Conservation (phyloP, 2,888 invertebrate species). For the Drosophila meridionalis region DNA sequence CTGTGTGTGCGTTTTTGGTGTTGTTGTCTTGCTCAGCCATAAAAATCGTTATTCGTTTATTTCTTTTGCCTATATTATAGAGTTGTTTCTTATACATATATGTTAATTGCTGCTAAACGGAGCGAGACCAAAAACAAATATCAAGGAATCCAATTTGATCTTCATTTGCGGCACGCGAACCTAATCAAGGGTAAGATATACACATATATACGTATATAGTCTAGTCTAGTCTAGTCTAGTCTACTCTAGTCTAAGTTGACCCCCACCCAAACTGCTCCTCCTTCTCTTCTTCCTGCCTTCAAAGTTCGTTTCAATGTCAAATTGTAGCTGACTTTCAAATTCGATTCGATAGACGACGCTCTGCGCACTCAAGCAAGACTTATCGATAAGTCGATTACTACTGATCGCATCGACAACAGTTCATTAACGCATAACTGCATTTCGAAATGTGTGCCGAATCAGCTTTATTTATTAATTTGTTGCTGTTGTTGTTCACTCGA, state of each 20-base stretch:
- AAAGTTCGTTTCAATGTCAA: slow-evolving; percentile 48
- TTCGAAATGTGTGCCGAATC: slow-evolving; percentile 17
- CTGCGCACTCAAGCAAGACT: slow-evolving; percentile 20
- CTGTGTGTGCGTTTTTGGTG: slow-evolving; percentile 12
- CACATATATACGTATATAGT: neutral
- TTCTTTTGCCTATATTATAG: slow-evolving; percentile 30
- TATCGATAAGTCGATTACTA: slow-evolving; percentile 38
- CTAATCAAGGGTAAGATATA: slow-evolving; percentile 54
- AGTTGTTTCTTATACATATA: slow-evolving; percentile 30
- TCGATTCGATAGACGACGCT: slow-evolving; percentile 37
- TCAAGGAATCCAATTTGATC: slow-evolving; percentile 54
- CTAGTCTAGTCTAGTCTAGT: neutral
- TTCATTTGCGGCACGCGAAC: slow-evolving; percentile 54
- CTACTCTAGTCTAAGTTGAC: neutral
- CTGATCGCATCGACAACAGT: neutral
- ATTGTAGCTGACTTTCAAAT: slow-evolving; percentile 49
- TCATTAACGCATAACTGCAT: slow-evolving; percentile 15
- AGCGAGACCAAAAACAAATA: slow-evolving; percentile 31
- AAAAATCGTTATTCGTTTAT: slow-evolving; percentile 29
- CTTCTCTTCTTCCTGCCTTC: neutral
- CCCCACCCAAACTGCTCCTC: neutral
- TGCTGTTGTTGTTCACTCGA: neutral
- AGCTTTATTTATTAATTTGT: slow-evolving; percentile 8
- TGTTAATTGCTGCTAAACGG: slow-evolving; percentile 33
- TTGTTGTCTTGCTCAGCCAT: slow-evolving; percentile 21